These are phyloP conservation scores for Gasterosteus aculeatus DNA, from an alignment of 2,113 vertebrate species.

Conservation along the genomic window DNA sequence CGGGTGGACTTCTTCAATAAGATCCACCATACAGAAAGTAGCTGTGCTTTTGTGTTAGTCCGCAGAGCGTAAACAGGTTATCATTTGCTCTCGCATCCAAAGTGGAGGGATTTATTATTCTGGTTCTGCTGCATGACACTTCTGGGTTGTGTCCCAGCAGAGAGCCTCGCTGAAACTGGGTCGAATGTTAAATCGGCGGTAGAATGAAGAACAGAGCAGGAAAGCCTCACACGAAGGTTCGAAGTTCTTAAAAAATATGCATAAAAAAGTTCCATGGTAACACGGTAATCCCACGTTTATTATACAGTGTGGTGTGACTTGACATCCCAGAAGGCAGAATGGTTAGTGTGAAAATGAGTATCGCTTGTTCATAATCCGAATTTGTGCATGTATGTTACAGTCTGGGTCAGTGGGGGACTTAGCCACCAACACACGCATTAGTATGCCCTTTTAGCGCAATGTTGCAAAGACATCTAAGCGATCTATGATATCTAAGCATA, in stretches of 20 bases:
- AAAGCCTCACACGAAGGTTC: conserved; percentile 64
- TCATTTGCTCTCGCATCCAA: conserved; percentile 56
- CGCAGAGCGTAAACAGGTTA: conserved; percentile 49
- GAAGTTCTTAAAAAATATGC: conserved; percentile 31
- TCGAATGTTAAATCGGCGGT: conserved; percentile 78
- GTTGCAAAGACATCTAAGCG: neutral
- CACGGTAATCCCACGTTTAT: conserved; percentile 33
- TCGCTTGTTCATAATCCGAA: conserved; percentile 27
- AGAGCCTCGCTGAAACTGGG: conserved; percentile 79
- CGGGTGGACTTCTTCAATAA: conserved; percentile 25
- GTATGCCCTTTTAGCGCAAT: conserved; percentile 28
- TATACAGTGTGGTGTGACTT: conserved; percentile 18
- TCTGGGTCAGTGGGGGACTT: too few species aligned
- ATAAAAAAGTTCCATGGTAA: conserved; percentile 45
- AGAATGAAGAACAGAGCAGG: conserved; percentile 70
- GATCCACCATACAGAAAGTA: conserved; percentile 22
- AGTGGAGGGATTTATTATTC: conserved; percentile 72
- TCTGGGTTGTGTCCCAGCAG: conserved; percentile 82
- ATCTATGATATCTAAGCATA: conserved; percentile 17
- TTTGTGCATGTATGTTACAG: too few species aligned
- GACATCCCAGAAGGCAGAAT: conserved; percentile 30
- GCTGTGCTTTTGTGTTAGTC: conserved; percentile 37
- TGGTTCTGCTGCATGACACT: conserved; percentile 80
- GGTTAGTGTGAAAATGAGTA: conserved; percentile 17
- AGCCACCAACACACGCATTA: neutral